Evolutionary conservation across 1,140 invertebrate genomes (phyloP), one percentile per base, ranked within the genome.

Genomic region (Saccostrea glomerata): DNA sequence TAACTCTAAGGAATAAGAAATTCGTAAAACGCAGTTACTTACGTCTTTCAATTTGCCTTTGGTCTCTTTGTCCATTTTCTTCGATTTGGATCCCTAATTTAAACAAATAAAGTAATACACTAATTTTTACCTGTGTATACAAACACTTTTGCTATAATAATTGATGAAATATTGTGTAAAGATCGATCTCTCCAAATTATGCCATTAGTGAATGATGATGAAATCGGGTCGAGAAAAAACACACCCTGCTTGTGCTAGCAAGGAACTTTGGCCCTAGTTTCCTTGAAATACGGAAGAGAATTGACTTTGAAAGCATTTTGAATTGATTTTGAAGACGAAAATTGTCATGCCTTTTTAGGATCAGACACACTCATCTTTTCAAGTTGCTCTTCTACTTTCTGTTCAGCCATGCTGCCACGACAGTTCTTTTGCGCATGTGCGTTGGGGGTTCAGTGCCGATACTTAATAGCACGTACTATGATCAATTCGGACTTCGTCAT

Each of bases 331-430:
- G 84, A 86, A 89, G 87, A 87, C 58, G 89, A 90, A 91, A 87
- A 90, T 89, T 84, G 92, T 92, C 90, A 77, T 94, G 93, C 93
- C 92, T 94, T 93, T 90, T 93, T 91, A 86, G 87, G 85, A 63
- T 92, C 91, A 54, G 91, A 91, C 82, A 94, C 92, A 63, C 90
- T 88, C 92, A 94, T 92, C 13, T 93, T 92, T 63, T 91, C 82
- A 13, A 94, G 84, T 25, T 91, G 89, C 13, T 91, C 87, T 58
- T 92, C 93, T 93, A 94, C 94, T 77, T 77, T 77, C 93, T 94
- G 93, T 87, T 93, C 93, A 54, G 93, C 93, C 94, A 94, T 94
- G 90, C 92, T 94, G 89, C n/a, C 40, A 25, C 47, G 84, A 85
- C 58, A 60, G 20, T 66, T 13, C 23, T 36, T 25, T 12, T 77